Conservation (phyloP, 2,113 vertebrate species). For the Madoqua kirkii region DNA sequence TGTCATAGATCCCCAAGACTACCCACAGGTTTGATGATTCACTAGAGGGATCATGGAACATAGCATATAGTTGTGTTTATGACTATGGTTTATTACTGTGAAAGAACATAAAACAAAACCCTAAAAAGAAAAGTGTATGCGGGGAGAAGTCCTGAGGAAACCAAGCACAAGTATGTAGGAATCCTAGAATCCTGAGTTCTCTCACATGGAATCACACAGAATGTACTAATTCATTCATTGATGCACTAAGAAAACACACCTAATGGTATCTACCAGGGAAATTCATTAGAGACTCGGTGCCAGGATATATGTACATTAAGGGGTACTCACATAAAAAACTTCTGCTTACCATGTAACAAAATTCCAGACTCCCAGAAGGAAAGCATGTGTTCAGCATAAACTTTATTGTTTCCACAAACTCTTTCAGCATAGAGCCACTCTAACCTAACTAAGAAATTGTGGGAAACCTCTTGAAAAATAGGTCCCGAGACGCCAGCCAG, state of each 20-base stretch:
- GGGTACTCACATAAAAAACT: not conserved
- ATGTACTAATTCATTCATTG: not conserved
- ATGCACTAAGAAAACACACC: not conserved
- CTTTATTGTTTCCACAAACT: not conserved
- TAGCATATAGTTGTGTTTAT: not conserved
- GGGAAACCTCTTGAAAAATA: not conserved
- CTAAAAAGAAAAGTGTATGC: fast-evolving
- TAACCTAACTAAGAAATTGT: not conserved
- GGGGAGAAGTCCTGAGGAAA: not conserved
- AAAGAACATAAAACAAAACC: not conserved
- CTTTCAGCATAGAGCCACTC: not conserved
- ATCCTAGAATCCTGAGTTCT: not conserved
- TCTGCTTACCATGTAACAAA: not conserved
- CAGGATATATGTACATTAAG: not conserved
- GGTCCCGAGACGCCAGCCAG: not conserved
- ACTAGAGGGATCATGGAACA: not conserved
- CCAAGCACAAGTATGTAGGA: not conserved
- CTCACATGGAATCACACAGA: not conserved
- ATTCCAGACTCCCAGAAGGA: not conserved
- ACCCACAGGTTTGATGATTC: not conserved
- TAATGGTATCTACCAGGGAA: not conserved
- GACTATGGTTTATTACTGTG: not conserved
- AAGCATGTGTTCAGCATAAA: not conserved
- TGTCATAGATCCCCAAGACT: too few species aligned
- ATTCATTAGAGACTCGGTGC: not conserved